Evolutionary conservation across 2,113 vertebrate species (phyloP), one percentile per base, ranked within the genome.

Genomic region (Pedionomus torquatus): DNA sequence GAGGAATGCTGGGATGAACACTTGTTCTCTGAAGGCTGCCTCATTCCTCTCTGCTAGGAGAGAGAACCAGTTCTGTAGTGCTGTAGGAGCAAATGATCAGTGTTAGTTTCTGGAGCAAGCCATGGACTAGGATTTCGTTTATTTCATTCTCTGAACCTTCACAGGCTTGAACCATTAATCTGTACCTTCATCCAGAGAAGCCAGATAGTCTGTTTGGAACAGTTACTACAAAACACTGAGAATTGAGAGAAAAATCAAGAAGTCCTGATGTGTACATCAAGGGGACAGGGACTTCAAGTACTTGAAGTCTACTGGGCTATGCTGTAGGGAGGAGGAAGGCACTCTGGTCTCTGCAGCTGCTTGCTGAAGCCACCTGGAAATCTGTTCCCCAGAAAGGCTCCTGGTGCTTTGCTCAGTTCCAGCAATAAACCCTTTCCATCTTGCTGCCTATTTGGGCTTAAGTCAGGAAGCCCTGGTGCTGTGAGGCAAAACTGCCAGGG

Each of bases 1-100:
- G 64, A 96, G 71, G 94, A 94, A 94, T 81, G 79, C 64, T 81
- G 86, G 91, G 77, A 91, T 91, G 89, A 89, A 12, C 20, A 0
- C 46, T 74, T 79, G 39, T 55, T 92, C 24, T 86, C 49, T 72
- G 90, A 88, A 23, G 25, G 12, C 83, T 61, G 63, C 63, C 58
- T 87, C 48, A 12, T 87, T 93, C 43, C 48, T 87, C 25, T 1
- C 61, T 79, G 69, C 44, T 71, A 18, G 65, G 52, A 46, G 61
- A 71, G 70, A 54, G 1, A 84, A 69, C 49, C 41, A 79, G 72
- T 87, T 92, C 35, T 60, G 37, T 90, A 44, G 57, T 55, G 31
- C 37, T 61, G 25, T 35, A 25, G 71, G 71, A 65, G 43, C 55
- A 79, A 7, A 30, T 16, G 6, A 41, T 41, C 6, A 5, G 4